Base-by-base conservation (phyloP, 2,888 invertebrate species). In the Apamea sordens region DNA sequence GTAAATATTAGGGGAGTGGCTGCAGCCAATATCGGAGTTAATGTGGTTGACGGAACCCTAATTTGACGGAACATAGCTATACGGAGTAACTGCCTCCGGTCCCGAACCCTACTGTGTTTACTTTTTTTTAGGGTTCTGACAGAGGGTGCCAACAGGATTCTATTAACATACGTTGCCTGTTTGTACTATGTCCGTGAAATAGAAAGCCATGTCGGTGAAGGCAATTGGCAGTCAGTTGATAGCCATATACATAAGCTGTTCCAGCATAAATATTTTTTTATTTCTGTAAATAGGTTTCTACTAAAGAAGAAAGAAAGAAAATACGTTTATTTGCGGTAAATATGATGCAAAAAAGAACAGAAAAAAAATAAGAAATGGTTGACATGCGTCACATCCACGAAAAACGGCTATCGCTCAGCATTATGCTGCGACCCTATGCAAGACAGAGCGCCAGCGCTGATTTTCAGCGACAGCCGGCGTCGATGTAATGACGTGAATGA, bases 1-100 rank as follows among this genome's bases (percentile, higher is more conserved):
- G 68, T 83, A 73, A 79, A 76, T 76, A 73, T 75, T 73, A 63
- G 84, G 84, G 84, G 85, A 85, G 80, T 80, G 76, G 74, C 75
- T 77, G 41, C 41, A 56, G 73, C 76, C 86, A 83, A 86, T 85
- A 86, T 79, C 63, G 63, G 59, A 56, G 76, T 79, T 82, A 82
- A 86, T 82, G 79, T 86, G 76, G 79, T 65, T 78, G 78, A 79
- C 61, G 70, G 44, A 64, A 76, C 70, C 75, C 76, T 74, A 79
- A 86, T 82, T 86, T 83, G 79, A 63, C 59, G 84, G 50, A 61
- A 79, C 73, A 68, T 80, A 73, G 32, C 76, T 84, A 56, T 32
- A 69, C 44, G 59, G 61, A 70, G 64, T 47, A 24, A 83, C 79
- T 73, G 63, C 63, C 59, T 73, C 53, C 36, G 50, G 83, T 53